Percentiles rank a stretch among this genome's conserved stretches.
These are phyloP conservation scores for Siphamia tubifer DNA, from an alignment of 2,113 vertebrate species.

Conservation along the genomic window DNA sequence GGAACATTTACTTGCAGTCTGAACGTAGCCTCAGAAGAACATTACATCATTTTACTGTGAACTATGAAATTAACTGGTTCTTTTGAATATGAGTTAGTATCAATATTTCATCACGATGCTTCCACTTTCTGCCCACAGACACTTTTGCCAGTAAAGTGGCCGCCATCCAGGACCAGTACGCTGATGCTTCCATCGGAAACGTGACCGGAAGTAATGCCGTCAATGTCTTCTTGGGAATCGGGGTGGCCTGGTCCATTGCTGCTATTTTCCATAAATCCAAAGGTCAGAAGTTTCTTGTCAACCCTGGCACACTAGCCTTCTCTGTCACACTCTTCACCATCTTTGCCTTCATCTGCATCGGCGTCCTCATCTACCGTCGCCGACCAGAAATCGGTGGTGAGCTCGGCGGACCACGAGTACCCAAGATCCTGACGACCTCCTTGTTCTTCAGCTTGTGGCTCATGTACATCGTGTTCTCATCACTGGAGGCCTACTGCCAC, in stretches of 20 bases:
- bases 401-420: slow-evolving; percentile 91
- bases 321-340: slow-evolving; percentile 98
- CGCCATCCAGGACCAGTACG: slow-evolving; percentile 94
- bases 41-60: no score
- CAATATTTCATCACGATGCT: no score
- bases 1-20: no score
- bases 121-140: slow-evolving; percentile 75
- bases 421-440: slow-evolving; percentile 88
- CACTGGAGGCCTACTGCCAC: slow-evolving; percentile 98
- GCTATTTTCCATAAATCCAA: slow-evolving; percentile 89
- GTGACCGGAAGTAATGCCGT: slow-evolving; percentile 97
- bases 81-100: no score
- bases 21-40: no score
- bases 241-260: slow-evolving; percentile 96
- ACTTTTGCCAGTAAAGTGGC: slow-evolving; percentile 97
- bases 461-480: slow-evolving; percentile 96
- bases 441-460: slow-evolving; percentile 97
- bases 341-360: slow-evolving; percentile 95
- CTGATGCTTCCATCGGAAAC: slow-evolving; percentile 95
- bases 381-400: slow-evolving; percentile 94
- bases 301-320: slow-evolving; percentile 93
- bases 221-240: slow-evolving; percentile 97
- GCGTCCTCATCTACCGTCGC: slow-evolving; percentile 93
- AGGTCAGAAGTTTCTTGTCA: slow-evolving; percentile 85
- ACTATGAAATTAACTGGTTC: no score